Evolutionary conservation across 2,888 invertebrate genomes (phyloP), one percentile per base, ranked within the genome.

Genomic region (Phalera bucephala): DNA sequence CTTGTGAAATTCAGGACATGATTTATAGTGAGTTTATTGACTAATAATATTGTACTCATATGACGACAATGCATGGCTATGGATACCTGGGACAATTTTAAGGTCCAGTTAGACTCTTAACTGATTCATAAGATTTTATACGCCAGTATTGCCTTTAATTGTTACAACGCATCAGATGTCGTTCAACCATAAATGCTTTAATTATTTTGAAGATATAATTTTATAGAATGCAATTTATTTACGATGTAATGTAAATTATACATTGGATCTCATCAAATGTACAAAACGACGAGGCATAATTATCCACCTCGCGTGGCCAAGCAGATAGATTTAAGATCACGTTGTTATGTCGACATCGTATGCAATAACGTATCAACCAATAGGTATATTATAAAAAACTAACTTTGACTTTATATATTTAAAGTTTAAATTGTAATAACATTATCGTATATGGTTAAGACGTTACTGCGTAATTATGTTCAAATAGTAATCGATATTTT

Each of bases 211-310:
- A 43, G 34, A 55, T 55, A 52, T 62, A 67, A 64, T 54, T 60
- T 62, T 49, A 64, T 64, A 52, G 44, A 71, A 65, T 71, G 62
- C 66, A 72, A 67, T 70, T 46, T 57, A 26, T 37, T 45, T n/a
- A n/a, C n/a, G n/a, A n/a, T n/a, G n/a, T n/a, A 44, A 36, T 49
- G 2, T 64, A 50, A 64, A 67, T 64, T 55, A 44, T 17, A 52
- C 61, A 76, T 78, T 71, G 68, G 82, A 85, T 84, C 83, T 83
- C 83, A 77, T 63, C 39, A 47, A 60, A 64, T 73, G 73, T 81
- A 81, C 76, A 78, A 80, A 65, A 53, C 45, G 37, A 52, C 58
- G 59, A 60, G 52, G 49, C 52, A 38, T 52, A 8, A 49, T 38
- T 43, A 50, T 54, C 49, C 52, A 59, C 46, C 31, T 40, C 43